Conservation (phyloP, 2,888 invertebrate genomes). For the Resseliella maxima region DNA sequence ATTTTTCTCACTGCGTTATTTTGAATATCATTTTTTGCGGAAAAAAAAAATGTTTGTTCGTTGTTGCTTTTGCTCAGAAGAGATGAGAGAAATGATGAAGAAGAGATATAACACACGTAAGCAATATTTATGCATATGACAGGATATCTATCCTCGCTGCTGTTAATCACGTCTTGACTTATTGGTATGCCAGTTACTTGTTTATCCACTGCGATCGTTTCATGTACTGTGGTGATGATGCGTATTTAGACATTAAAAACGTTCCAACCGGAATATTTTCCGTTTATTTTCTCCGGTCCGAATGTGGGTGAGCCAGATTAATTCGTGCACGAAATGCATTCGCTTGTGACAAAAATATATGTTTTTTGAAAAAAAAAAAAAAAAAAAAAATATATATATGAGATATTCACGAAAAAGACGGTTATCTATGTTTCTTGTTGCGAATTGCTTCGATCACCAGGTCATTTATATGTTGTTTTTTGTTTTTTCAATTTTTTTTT, state of each 20-base stretch:
- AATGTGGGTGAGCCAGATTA: not conserved
- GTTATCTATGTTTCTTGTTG: no score
- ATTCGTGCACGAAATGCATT: not conserved
- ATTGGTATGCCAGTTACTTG: not conserved
- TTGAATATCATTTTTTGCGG: no score
- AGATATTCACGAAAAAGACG: not conserved
- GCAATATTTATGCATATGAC: slow-evolving; percentile 1
- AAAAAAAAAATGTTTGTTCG: not conserved
- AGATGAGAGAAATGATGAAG: not conserved
- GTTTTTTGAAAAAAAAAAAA: no score
- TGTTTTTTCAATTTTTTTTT: not conserved
- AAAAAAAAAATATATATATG: not conserved
- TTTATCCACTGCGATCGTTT: not conserved
- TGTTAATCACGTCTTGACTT: not conserved
- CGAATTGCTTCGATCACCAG: not conserved
- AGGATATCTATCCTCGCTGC: not conserved
- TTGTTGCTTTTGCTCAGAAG: not conserved
- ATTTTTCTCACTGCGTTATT: no score
- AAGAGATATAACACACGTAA: not conserved
- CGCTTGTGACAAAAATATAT: not conserved
- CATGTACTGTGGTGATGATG: not conserved
- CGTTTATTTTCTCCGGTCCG: not conserved
- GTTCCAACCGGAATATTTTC: not conserved
- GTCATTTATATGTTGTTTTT: no score
- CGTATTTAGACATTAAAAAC: slow-evolving; percentile 12